phyloP scores from a whole-genome alignment of 2,888 invertebrate genomes.

The Nowickia ferox region DNA sequence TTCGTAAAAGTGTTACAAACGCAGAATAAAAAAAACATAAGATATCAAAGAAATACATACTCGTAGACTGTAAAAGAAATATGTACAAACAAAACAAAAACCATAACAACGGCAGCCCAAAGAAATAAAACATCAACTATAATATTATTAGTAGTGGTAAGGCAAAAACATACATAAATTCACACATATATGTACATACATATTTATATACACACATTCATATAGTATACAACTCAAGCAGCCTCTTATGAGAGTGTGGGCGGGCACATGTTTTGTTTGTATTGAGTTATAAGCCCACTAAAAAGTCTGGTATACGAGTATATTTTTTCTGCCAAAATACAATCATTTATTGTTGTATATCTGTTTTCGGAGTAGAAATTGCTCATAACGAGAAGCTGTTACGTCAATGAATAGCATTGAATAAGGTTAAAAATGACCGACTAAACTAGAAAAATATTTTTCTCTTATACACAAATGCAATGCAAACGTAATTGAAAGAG shows the following conservation, averaged over 20 bases:
- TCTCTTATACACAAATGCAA: slow-evolving; percentile 4
- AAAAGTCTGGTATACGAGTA: slow-evolving; percentile 17
- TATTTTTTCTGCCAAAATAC: background rate
- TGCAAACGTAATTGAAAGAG: background rate
- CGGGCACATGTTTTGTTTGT: background rate
- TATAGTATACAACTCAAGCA: too few species aligned
- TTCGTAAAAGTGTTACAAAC: too few species aligned
- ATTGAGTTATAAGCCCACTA: slow-evolving; percentile 37
- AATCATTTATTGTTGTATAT: slow-evolving; percentile 5
- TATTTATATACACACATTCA: too few species aligned
- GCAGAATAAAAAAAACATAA: too few species aligned
- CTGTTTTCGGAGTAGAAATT: background rate
- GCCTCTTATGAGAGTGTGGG: background rate
- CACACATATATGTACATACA: too few species aligned
- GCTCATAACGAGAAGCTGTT: slow-evolving; percentile 53
- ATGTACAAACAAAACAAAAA: slow-evolving; percentile 7
- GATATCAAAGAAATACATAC: background rate
- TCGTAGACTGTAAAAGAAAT: slow-evolving; percentile 4
- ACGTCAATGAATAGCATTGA: slow-evolving; percentile 73
- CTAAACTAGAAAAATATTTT: slow-evolving; percentile 8
- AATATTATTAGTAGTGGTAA: slow-evolving; percentile 12
- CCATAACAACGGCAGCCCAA: slow-evolving; percentile 2
- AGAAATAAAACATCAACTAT: slow-evolving; percentile 20
- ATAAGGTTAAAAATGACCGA: slow-evolving; percentile 62
- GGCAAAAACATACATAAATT: too few species aligned